Evolutionary conservation across 1,140 invertebrate species (phyloP), one percentile per base, ranked within the genome.

Genomic region (Tetranychus urticae): DNA sequence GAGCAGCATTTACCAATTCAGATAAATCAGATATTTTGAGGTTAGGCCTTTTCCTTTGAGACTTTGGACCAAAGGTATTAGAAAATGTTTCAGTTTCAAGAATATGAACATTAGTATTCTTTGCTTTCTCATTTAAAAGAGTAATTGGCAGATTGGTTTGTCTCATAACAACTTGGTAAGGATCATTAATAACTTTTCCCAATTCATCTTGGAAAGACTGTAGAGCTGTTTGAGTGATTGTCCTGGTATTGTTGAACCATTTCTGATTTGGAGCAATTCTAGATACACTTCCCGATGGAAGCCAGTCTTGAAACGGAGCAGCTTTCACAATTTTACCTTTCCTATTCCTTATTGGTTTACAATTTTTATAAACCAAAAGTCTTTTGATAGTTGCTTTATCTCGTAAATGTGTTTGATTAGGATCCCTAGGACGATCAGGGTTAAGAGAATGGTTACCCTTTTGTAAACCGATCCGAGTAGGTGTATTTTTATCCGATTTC

Each of bases 201-300:
- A 99, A 80, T 74, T 96, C 90, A 58, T 86, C 84, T 76, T 98
- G 91, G 71, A 99, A 99, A 68, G 88, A 91, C 76, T 99, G 94
- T 36, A 99, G 73, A 4, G 89, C 85, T 69, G 81, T 82, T 74
- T 99, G 93, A 0, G 87, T 85, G 66, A 99, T 89, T 3, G 79
- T 76, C 66, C 75, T 69, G 8, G 78, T 81, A 67, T 80, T 80
- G 4, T 77, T 91, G 76, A 99, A 99, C 96, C 96, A 99, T 72
- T 87, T 91, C 69, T 90, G 86, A 65, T 88, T 94, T 7, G 96
- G 96, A 73, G 97, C 93, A 7, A 99, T 84, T 56, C 94, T 77
- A 45, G 93, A 89, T 68, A 85, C 79, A 2, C 88, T 85, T 34
- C 96, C 96, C 59, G 88, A 83, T n/a, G 82, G 72, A 14, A 93